These are phyloP conservation scores for Solea solea DNA, from an alignment of 2,113 vertebrate genomes.

Conservation along the genomic window DNA sequence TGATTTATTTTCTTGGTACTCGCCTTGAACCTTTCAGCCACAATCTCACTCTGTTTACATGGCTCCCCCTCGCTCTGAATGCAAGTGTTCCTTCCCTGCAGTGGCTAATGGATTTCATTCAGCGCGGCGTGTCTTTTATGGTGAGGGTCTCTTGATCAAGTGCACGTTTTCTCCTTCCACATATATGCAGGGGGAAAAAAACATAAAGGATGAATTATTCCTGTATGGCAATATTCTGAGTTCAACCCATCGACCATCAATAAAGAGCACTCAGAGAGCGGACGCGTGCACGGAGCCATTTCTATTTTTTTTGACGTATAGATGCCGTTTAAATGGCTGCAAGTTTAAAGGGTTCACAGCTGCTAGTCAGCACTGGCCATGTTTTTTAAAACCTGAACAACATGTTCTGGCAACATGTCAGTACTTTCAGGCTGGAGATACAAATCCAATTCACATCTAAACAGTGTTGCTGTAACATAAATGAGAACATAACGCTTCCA, in stretches of 20 bases:
- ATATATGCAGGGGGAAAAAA: constrained; percentile 30
- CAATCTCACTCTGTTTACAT: constrained; percentile 54
- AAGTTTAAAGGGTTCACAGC: constrained; percentile 31
- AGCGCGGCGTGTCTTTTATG: constrained; percentile 41
- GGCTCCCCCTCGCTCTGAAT: constrained; percentile 47
- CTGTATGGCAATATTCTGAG: constrained; percentile 29
- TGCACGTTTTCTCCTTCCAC: constrained; percentile 33
- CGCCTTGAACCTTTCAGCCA: constrained; percentile 73
- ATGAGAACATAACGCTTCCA: neutral
- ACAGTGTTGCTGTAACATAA: constrained; percentile 10
- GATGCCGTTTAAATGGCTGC: constrained; percentile 19
- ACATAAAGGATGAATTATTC: constrained; percentile 50
- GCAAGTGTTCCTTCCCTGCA: constrained; percentile 34
- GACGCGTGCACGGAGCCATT: constrained; percentile 8
- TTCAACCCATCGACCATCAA: constrained; percentile 31
- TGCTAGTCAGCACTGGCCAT: constrained; percentile 9
- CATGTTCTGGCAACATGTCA: constrained; percentile 9
- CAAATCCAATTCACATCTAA: constrained; percentile 14
- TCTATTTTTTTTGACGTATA: neutral
- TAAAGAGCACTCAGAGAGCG: constrained; percentile 38
- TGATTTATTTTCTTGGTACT: constrained; percentile 70
- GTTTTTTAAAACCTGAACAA: constrained; percentile 16
- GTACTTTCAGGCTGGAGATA: neutral
- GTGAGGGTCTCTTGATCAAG: constrained; percentile 51
- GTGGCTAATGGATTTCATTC: constrained; percentile 61